These are phyloP conservation scores for Aplidium turbinatum DNA, from an alignment of 23 tunicate genomes.

Conservation along the genomic window DNA sequence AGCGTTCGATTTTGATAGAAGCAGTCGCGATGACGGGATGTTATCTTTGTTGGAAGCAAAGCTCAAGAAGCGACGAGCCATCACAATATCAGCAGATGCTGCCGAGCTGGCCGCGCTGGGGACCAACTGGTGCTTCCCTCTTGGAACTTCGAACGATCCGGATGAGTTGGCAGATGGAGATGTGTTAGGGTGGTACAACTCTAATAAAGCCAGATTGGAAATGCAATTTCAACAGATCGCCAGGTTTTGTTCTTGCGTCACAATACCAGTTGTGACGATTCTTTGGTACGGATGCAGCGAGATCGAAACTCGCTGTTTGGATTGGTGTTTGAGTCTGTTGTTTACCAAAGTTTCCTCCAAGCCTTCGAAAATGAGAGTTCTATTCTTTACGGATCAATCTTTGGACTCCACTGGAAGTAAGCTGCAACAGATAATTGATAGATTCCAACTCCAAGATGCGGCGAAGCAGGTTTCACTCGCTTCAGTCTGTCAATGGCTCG, in stretches of 20 bases:
- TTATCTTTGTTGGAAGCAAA: background rate
- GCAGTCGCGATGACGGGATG: constrained; percentile 17
- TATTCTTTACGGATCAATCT: background rate
- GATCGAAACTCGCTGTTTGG: background rate
- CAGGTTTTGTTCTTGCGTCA: background rate
- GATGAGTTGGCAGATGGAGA: background rate
- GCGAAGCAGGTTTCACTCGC: background rate
- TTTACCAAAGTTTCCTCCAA: background rate
- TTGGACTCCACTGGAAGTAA: background rate
- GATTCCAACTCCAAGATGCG: background rate
- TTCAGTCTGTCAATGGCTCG: background rate
- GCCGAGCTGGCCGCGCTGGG: background rate
- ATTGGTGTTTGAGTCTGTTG: background rate
- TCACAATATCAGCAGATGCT: background rate
- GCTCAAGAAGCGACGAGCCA: background rate
- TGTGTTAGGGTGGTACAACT: constrained; percentile 1
- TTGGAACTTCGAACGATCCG: background rate
- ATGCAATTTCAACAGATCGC: background rate
- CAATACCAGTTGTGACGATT: constrained; percentile 1
- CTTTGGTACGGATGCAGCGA: constrained; percentile 10
- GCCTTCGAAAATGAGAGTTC: background rate
- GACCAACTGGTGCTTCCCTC: constrained; percentile 10
- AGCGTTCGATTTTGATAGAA: constrained; percentile 48
- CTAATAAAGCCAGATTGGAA: background rate
- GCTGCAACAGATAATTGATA: background rate